Percentiles rank a stretch among this genome's conserved stretches.
phyloP scores from a whole-genome alignment of 1,140 invertebrate genomes.

The Helicoverpa armigera region DNA sequence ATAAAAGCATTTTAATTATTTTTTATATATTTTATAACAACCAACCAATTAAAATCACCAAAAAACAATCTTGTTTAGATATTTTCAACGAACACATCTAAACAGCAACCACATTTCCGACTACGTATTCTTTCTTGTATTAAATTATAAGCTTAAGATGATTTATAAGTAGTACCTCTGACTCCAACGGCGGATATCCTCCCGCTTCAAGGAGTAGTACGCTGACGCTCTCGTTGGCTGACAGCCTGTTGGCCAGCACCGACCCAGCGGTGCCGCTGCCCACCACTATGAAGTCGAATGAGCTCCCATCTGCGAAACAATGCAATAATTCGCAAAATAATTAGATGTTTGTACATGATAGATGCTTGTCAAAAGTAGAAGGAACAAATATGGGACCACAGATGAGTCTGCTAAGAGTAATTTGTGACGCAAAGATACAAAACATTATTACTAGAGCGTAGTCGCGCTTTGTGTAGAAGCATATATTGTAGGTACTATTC shows the following conservation, averaged over 20 bases:
- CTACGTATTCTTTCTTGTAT: no score
- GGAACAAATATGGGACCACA: neutral
- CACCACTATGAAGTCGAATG: constrained; percentile 6
- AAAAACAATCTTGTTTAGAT: neutral
- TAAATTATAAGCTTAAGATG: neutral
- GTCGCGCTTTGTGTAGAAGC: no score
- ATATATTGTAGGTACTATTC: neutral
- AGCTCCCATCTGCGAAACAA: neutral
- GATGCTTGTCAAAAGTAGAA: neutral
- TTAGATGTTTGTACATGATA: no score
- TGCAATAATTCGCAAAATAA: neutral
- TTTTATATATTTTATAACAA: neutral
- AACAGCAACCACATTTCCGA: no score
- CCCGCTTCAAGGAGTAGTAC: neutral
- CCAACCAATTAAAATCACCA: no score
- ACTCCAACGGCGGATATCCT: constrained; percentile 3
- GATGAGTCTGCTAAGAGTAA: no score
- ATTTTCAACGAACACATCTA: neutral
- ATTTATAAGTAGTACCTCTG: constrained; percentile 10
- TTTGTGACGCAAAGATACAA: no score
- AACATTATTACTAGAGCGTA: no score
- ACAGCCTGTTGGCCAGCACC: neutral
- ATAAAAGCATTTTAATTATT: neutral
- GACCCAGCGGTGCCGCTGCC: neutral
- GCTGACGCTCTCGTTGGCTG: neutral